Evolutionary conservation across 2,888 invertebrate species (phyloP).

Genomic region (Gastrophysa polygoni): DNA sequence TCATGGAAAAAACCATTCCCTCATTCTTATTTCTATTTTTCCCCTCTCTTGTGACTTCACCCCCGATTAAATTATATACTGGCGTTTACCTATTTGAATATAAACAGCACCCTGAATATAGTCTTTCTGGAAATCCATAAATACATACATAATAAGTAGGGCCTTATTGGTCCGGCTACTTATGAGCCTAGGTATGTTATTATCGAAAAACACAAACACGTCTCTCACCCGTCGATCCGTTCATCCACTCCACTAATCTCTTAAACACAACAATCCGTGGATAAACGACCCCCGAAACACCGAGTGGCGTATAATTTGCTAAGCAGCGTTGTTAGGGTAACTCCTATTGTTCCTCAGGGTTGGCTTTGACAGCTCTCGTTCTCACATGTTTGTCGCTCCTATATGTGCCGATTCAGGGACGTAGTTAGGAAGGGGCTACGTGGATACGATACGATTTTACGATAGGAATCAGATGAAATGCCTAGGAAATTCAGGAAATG

Average conservation of each 20-base stretch:
- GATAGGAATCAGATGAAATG: no score
- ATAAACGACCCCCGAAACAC: slow-evolving; percentile 46
- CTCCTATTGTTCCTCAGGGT: slow-evolving; percentile 52
- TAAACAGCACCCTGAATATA: neutral
- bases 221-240: neutral
- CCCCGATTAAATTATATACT: no score
- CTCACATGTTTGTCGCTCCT: slow-evolving; percentile 50
- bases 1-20: no score
- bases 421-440: no score
- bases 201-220: slow-evolving; percentile 16
- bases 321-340: slow-evolving; percentile 60
- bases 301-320: slow-evolving; percentile 53
- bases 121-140: neutral
- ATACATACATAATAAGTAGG: neutral
- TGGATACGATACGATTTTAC: no score
- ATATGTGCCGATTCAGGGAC: slow-evolving; percentile 10
- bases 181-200: slow-evolving; percentile 13
- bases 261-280: slow-evolving; percentile 33
- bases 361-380: slow-evolving; percentile 57
- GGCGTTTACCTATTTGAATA: neutral
- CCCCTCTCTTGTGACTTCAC: no score
- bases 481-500: no score
- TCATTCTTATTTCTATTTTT: no score
- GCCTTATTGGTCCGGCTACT: slow-evolving; percentile 13
- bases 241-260: slow-evolving; percentile 34